Base-by-base conservation (phyloP, 1,140 invertebrate genomes). In the Drosophila funebris region DNA sequence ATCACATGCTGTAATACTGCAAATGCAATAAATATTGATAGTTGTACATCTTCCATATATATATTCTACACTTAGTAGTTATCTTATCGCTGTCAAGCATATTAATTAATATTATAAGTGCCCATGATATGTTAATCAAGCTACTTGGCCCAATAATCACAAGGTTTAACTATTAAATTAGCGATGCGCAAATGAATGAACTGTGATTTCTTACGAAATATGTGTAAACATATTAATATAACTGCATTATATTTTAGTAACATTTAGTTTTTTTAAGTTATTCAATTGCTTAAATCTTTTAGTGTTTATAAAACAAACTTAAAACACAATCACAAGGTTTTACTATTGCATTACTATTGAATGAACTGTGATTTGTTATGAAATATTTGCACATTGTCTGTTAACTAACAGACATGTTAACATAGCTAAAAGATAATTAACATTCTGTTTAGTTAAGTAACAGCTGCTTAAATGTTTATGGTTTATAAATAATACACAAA, bases 91-190 rank as follows among this genome's bases (percentile, higher is more conserved):
- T 44, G 20, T 64, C 60, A 48, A 73, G 62, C 39, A 77, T 62
- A 67, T 52, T 46, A 87, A 81, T 81, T 77, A 77, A 77, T 52
- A 62, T 54, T 64, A 48, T 70, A 67, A 69, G 61, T 64, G 37
- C 16, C 48, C 43, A 22, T 68, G 74, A 81, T 75, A 68, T 72
- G 57, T 71, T 75, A 78, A 85, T 87, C 61, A 81, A 87, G 44
- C 33, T 14, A 39, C 22, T 46, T 36, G 44, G 11, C 36, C 22
- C 75, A 36, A 52, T 43, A 70, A 70, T 84, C 67, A 84, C 69
- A 62, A 68, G 54, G 39, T 73, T 73, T 43, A 73, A 31, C n/a
- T 27, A 72, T 50, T 1, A 24, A 20, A 64, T 64, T 48, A 71
- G 39, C 33, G 33, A 48, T 71, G 61, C 9, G 4, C 48, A 54